Evolutionary conservation across 2,888 invertebrate species (phyloP).

Genomic region (Teleiodes luculella): DNA sequence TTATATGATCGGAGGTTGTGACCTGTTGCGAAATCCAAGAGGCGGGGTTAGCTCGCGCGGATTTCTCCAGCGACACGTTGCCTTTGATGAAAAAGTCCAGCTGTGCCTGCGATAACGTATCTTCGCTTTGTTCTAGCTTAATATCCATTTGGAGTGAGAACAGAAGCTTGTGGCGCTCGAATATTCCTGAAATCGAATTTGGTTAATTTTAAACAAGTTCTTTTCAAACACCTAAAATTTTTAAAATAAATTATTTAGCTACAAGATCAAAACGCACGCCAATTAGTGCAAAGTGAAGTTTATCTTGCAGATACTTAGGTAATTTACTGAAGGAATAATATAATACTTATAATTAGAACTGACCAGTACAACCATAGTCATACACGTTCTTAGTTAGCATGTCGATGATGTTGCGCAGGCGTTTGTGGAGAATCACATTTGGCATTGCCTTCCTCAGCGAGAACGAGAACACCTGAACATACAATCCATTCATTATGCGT

Average conservation of each 20-base stretch:
- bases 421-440: slow-evolving; percentile 85
- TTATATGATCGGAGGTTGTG: neutral
- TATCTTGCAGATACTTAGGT: too few species aligned
- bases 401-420: slow-evolving; percentile 89
- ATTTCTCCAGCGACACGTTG: slow-evolving; percentile 87
- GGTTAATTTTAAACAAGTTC: neutral
- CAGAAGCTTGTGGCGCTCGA: slow-evolving; percentile 93
- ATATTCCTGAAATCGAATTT: slow-evolving; percentile 81
- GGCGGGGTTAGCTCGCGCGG: slow-evolving; percentile 81
- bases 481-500: too few species aligned
- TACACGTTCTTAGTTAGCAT: slow-evolving; percentile 93
- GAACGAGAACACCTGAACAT: slow-evolving; percentile 83
- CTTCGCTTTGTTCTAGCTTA: slow-evolving; percentile 86
- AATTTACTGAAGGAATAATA: too few species aligned
- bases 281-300: neutral
- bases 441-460: slow-evolving; percentile 90
- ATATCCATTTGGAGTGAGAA: slow-evolving; percentile 95
- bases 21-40: slow-evolving; percentile 84
- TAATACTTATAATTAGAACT: slow-evolving; percentile 9
- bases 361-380: slow-evolving; percentile 92
- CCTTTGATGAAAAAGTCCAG: slow-evolving; percentile 96
- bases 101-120: slow-evolving; percentile 81
- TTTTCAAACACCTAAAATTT: too few species aligned
- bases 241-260: too few species aligned
- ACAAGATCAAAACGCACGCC: too few species aligned